These are phyloP conservation scores for Hypomesus transpacificus DNA, from an alignment of 2,113 vertebrate species.

Conservation along the genomic window DNA sequence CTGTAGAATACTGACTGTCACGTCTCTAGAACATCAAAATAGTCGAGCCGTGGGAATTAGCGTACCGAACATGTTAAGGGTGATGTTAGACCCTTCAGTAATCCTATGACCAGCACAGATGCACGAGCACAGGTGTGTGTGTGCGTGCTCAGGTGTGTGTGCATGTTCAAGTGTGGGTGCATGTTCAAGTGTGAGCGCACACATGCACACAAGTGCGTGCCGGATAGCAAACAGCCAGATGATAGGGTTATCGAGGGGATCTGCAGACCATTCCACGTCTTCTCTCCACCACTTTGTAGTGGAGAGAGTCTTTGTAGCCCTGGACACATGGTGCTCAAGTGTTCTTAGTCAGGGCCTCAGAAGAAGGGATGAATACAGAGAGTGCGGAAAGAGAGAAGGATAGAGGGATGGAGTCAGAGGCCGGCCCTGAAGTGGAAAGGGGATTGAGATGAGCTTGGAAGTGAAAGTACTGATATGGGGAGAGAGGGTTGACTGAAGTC, in stretches of 20 bases:
- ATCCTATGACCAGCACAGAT: no score
- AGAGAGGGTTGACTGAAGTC: no score
- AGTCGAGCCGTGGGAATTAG: no score
- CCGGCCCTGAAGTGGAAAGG: background rate
- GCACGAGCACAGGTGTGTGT: no score
- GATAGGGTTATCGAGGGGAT: conserved; percentile 33
- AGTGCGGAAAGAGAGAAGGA: conserved; percentile 1
- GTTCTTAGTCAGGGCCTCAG: conserved; percentile 40
- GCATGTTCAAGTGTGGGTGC: background rate
- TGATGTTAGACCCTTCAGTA: no score
- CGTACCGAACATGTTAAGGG: no score
- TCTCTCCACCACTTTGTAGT: conserved; percentile 47
- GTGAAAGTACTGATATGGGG: no score
- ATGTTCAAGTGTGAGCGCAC: background rate
- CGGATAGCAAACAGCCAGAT: conserved; percentile 1
- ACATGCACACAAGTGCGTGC: background rate
- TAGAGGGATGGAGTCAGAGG: conserved; percentile 2
- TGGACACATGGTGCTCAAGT: conserved; percentile 50
- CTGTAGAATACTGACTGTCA: no score
- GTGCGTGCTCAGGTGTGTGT: background rate
- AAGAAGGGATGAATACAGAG: conserved; percentile 34
- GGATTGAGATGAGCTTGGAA: no score
- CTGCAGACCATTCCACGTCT: conserved; percentile 37
- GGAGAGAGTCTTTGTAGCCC: conserved; percentile 53
- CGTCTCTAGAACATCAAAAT: no score